Percentiles rank a stretch among this genome's conserved stretches.
phyloP scores from a whole-genome alignment of 2,113 vertebrate genomes.

The Pelobates fuscus region DNA sequence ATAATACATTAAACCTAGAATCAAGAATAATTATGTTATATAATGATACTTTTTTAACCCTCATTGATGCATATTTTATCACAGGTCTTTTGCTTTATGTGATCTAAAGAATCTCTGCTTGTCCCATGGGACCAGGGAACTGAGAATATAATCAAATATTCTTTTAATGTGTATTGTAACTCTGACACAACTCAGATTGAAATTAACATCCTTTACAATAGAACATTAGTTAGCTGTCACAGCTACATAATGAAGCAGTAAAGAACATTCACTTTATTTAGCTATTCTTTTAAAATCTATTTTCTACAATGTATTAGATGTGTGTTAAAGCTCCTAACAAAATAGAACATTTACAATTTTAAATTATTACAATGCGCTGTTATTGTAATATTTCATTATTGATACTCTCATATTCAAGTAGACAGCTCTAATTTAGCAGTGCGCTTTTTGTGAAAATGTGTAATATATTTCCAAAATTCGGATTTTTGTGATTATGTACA shows the following conservation, averaged over 20 bases:
- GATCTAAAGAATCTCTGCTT: constrained; percentile 68
- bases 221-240: constrained; percentile 69
- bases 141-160: constrained; percentile 75
- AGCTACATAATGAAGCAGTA: constrained; percentile 66
- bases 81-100: constrained; percentile 71
- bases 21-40: constrained; percentile 64
- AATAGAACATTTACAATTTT: too few species aligned
- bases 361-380: too few species aligned
- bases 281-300: constrained; percentile 57
- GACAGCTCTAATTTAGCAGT: too few species aligned
- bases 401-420: too few species aligned
- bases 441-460: too few species aligned
- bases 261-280: constrained; percentile 63
- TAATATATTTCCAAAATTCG: too few species aligned
- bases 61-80: constrained; percentile 77
- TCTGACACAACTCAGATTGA: constrained; percentile 62
- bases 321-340: too few species aligned
- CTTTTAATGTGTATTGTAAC: constrained; percentile 67
- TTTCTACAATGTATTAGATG: neutral
- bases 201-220: constrained; percentile 77
- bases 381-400: too few species aligned
- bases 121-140: constrained; percentile 61
- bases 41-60: constrained; percentile 66
- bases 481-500: too few species aligned
- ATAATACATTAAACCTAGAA: constrained; percentile 13